Conservation (phyloP, 2,888 invertebrate species). For the Euzetes globulus region DNA sequence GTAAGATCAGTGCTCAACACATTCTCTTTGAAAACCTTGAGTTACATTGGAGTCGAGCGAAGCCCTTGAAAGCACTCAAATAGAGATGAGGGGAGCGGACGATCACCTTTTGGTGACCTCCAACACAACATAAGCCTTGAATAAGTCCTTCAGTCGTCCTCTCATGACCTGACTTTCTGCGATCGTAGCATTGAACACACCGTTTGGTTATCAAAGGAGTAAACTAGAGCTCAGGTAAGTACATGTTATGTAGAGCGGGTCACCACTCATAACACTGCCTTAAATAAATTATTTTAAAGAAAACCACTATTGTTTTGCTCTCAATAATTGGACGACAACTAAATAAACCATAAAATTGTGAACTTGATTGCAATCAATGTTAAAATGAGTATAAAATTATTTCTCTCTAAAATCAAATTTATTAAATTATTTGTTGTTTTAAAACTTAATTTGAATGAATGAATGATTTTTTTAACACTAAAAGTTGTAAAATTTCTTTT, state of each 20-base stretch:
- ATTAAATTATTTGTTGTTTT: no score
- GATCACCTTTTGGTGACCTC: slow-evolving; percentile 21
- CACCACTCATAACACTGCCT: neutral
- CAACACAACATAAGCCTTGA: slow-evolving; percentile 24
- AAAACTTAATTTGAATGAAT: no score
- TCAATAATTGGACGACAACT: no score
- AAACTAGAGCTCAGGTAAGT: neutral
- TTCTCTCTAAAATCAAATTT: no score
- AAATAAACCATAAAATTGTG: no score
- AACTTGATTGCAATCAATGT: no score
- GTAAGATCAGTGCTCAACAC: neutral
- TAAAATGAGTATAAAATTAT: no score
- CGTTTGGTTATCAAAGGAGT: slow-evolving; percentile 1
- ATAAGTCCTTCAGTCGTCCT: slow-evolving; percentile 34
- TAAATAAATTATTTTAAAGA: neutral
- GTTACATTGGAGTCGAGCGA: neutral
- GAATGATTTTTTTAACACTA: no score
- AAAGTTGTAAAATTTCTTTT: no score
- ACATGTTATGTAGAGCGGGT: neutral
- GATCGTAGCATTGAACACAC: slow-evolving; percentile 25
- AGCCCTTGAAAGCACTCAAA: slow-evolving; percentile 13
- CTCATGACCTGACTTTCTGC: slow-evolving; percentile 23
- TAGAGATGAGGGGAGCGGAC: slow-evolving; percentile 17
- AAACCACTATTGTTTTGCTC: no score
- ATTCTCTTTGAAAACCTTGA: slow-evolving; percentile 2